phyloP scores from a whole-genome alignment of 2,888 invertebrate genomes.

The Acleris laterana region DNA sequence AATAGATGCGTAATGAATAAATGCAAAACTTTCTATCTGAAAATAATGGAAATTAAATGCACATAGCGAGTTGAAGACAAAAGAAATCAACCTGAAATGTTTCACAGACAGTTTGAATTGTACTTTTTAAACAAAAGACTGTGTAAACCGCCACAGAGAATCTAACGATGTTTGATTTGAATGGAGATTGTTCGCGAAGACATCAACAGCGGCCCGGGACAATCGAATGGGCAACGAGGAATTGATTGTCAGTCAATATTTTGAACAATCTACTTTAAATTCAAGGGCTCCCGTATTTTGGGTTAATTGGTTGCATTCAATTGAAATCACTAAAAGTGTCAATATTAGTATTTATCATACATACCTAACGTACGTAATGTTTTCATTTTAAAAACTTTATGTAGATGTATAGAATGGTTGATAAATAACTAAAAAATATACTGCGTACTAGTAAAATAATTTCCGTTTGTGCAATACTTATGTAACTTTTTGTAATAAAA shows the following conservation, averaged over 20 bases:
- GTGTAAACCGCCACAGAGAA: conserved; percentile 10
- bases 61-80: conserved; percentile 26
- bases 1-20: conserved; percentile 12
- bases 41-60: conserved; percentile 16
- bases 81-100: conserved; percentile 25
- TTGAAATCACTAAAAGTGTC: too few relatives aligned
- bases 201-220: background rate
- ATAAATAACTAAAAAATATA: too few relatives aligned
- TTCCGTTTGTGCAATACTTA: too few relatives aligned
- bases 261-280: too few relatives aligned
- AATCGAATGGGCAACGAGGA: background rate
- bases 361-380: too few relatives aligned
- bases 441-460: too few relatives aligned
- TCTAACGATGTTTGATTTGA: conserved; percentile 34
- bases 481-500: too few relatives aligned
- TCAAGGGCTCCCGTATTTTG: too few relatives aligned
- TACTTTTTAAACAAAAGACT: conserved; percentile 30
- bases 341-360: too few relatives aligned
- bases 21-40: conserved; percentile 17
- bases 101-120: conserved; percentile 20
- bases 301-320: too few relatives aligned
- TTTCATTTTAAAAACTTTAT: too few relatives aligned
- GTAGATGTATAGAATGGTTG: too few relatives aligned
- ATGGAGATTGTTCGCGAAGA: background rate
- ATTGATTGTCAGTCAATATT: background rate